phyloP scores from a whole-genome alignment of 2,797 vertebrate species.

The Pipistrellus pygmaeus region DNA sequence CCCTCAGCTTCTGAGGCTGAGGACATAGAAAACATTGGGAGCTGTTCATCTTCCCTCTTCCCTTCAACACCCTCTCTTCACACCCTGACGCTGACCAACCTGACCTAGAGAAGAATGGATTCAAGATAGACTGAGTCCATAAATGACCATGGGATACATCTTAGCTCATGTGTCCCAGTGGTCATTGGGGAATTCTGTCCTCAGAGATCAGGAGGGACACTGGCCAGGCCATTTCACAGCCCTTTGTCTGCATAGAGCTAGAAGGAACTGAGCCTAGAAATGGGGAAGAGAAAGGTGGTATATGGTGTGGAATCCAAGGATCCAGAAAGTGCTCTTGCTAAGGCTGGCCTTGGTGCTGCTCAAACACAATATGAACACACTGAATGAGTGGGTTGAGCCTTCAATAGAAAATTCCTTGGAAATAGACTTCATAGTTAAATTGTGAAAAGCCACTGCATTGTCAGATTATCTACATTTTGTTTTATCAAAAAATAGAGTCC shows the following conservation, averaged over 20 bases:
- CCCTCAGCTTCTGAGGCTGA: not conserved
- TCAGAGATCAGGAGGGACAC: not conserved
- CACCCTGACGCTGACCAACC: not conserved
- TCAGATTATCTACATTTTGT: constrained; percentile 25
- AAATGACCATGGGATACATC: not conserved
- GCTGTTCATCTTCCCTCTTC: not conserved
- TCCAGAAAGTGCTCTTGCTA: not conserved
- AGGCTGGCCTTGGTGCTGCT: not conserved
- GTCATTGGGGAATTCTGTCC: not conserved
- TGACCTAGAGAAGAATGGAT: not conserved
- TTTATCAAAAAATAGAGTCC: not conserved
- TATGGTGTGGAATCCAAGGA: not conserved
- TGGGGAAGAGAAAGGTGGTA: not conserved
- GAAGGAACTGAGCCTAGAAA: not conserved
- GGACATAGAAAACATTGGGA: not conserved
- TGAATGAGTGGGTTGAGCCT: not conserved
- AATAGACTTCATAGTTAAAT: not conserved
- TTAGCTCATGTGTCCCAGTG: not conserved
- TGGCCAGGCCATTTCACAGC: not conserved
- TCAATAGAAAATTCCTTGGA: constrained; percentile 10
- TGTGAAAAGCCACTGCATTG: not conserved
- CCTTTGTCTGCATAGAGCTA: not conserved
- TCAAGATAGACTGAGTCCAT: not conserved
- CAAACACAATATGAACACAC: not conserved
- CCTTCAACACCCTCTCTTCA: not conserved